A percentile compares a stretch with the other conserved stretches of the same genome.
Conservation (phyloP, 2,113 vertebrate genomes). For the Fregata magnificens region DNA sequence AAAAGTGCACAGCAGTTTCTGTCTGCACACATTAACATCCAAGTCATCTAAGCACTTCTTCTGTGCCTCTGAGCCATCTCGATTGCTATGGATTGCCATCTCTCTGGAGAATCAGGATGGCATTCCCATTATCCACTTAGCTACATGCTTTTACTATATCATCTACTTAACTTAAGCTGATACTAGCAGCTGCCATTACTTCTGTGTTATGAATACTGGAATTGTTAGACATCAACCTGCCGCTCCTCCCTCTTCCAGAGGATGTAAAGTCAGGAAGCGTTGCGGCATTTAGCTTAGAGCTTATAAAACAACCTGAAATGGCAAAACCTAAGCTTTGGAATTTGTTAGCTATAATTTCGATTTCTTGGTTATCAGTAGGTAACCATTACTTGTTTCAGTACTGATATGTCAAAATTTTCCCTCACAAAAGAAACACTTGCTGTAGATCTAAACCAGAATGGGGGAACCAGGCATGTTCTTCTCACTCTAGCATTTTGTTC, state of each 20-base stretch:
- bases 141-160: not conserved
- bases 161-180: conserved; percentile 10
- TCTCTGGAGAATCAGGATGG: conserved; percentile 2
- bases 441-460: not conserved
- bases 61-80: not conserved
- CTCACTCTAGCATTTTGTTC: not conserved
- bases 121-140: conserved; percentile 55
- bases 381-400: not conserved
- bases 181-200: not conserved
- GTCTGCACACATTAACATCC: conserved; percentile 26
- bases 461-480: not conserved
- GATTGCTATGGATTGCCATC: not conserved
- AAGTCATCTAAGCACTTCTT: not conserved
- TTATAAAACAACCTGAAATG: not conserved
- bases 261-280: not conserved
- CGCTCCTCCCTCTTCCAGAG: not conserved
- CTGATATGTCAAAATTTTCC: not conserved
- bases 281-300: not conserved
- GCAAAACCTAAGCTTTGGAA: not conserved
- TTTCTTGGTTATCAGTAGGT: not conserved
- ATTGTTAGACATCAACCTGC: not conserved
- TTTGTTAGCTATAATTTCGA: not conserved
- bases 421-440: not conserved
- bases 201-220: not conserved
- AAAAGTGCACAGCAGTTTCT: not conserved